Evolutionary conservation across 2,113 vertebrate species (phyloP).

Genomic region (Stegostoma tigrinum): DNA sequence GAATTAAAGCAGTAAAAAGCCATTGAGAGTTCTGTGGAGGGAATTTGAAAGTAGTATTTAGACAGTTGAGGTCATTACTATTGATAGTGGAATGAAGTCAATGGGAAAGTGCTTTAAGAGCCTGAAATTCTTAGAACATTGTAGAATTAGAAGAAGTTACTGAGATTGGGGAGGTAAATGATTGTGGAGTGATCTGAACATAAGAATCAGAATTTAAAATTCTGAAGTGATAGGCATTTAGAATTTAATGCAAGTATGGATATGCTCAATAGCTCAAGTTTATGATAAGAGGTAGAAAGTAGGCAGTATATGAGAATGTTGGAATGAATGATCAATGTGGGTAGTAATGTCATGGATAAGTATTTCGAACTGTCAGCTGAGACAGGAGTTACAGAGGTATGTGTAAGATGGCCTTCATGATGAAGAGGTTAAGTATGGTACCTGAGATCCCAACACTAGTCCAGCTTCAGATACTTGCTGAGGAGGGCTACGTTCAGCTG

Average conservation of each 20-base stretch:
- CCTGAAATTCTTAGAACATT: background rate
- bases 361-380: background rate
- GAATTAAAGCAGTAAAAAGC: background rate
- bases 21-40: background rate
- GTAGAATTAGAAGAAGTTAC: background rate
- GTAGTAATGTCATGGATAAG: background rate
- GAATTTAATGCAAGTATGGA: background rate
- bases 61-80: background rate
- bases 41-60: background rate
- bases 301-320: background rate
- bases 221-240: background rate
- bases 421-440: background rate
- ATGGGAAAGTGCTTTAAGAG: background rate
- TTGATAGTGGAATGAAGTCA: background rate
- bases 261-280: background rate
- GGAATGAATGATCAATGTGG: background rate
- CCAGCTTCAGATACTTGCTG: background rate
- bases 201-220: background rate
- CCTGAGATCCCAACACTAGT: background rate
- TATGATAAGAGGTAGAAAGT: background rate
- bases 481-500: background rate
- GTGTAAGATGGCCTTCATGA: background rate
- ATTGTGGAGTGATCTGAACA: background rate
- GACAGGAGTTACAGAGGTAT: background rate
- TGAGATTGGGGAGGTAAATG: background rate